These are phyloP conservation scores for Stomatorhinus ivindoensis DNA, from an alignment of 2,113 vertebrate species.

Conservation along the genomic window DNA sequence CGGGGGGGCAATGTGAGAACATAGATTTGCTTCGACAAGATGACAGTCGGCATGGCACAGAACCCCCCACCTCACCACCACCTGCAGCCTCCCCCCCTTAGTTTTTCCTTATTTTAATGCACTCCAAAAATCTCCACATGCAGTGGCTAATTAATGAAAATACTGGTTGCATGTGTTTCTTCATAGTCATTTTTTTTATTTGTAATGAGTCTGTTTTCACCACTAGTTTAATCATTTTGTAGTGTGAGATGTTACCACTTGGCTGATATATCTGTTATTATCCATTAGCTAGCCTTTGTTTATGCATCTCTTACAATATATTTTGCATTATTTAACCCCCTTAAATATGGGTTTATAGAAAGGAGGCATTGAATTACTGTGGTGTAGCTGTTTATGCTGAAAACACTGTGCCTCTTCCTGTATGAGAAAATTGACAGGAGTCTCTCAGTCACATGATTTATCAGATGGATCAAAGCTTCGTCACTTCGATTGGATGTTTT, in stretches of 20 bases:
- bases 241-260: background rate
- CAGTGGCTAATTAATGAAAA: background rate
- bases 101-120: background rate
- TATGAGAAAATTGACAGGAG: conserved; percentile 58
- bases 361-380: conserved; percentile 59
- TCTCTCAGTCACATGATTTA: conserved; percentile 39
- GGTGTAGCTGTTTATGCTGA: conserved; percentile 65
- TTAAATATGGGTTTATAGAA: conserved; percentile 58
- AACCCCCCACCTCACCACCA: background rate
- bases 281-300: conserved; percentile 38
- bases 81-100: background rate
- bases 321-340: conserved; percentile 59
- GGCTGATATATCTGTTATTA: background rate
- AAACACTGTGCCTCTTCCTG: conserved; percentile 66
- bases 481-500: background rate
- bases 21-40: conserved; percentile 30
- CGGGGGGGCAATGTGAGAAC: conserved; percentile 30
- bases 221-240: background rate
- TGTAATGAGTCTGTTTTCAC: background rate
- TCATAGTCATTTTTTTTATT: background rate
- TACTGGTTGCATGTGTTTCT: background rate
- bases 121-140: background rate
- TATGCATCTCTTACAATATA: conserved; percentile 56
- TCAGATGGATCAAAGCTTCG: conserved; percentile 24
- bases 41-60: background rate